phyloP scores from a whole-genome alignment of 2,888 invertebrate genomes.

The Drosophila atripex region DNA sequence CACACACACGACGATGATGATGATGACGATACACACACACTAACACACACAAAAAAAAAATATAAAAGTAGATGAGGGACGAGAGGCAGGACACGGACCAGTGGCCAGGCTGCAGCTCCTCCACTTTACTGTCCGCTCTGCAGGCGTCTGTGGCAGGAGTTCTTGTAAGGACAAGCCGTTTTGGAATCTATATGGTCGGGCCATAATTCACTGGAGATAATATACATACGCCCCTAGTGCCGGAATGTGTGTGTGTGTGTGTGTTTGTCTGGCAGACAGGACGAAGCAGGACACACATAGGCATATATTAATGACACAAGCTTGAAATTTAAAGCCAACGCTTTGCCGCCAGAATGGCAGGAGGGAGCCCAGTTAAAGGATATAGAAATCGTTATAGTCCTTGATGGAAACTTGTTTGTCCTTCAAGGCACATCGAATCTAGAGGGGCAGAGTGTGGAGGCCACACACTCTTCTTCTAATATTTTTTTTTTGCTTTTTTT shows the following conservation, averaged over 20 bases:
- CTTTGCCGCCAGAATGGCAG: slow-evolving; percentile 8
- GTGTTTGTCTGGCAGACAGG: slow-evolving; percentile 26
- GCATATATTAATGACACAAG: slow-evolving; percentile 64
- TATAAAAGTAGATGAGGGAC: neutral
- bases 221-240: slow-evolving; percentile 63
- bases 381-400: neutral
- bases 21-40: slow-evolving; percentile 47
- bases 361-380: neutral
- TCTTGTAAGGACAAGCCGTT: slow-evolving; percentile 72
- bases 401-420: no score
- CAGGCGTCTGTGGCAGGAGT: slow-evolving; percentile 27
- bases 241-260: neutral
- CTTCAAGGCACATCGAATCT: no score
- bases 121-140: slow-evolving; percentile 12
- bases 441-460: no score
- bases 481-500: no score
- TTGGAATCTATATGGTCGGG: slow-evolving; percentile 72
- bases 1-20: slow-evolving; percentile 56
- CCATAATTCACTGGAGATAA: slow-evolving; percentile 81
- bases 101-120: slow-evolving; percentile 28
- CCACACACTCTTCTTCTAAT: no score
- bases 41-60: slow-evolving; percentile 12
- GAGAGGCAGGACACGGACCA: slow-evolving; percentile 49
- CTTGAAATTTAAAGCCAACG: slow-evolving; percentile 34
- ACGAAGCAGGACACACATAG: slow-evolving; percentile 16